Evolutionary conservation across 1,140 invertebrate species (phyloP), one percentile per base, ranked within the genome.

Genomic region (Zaprionus nigranus): DNA sequence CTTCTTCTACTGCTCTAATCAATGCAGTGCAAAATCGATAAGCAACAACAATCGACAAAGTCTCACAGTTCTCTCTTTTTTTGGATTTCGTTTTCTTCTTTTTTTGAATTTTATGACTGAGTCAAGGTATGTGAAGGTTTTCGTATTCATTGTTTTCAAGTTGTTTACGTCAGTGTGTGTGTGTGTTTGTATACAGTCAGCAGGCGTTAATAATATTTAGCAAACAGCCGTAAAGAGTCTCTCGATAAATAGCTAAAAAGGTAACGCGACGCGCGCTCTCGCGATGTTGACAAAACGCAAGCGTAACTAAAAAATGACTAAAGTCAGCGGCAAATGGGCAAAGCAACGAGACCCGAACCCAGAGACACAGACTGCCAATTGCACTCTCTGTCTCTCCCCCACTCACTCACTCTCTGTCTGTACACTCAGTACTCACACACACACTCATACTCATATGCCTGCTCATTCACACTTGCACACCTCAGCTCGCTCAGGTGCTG

Each of bases 261-360:
- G 40, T 2, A 34, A 12, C 30, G 51, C 56, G 67, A 22, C 54
- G 84, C 77, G 81, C 75, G 81, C 75, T 80, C 84, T 83, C 83
- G 81, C 84, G 85, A 84, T 79, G 84, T 84, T 85, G 84, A 88
- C 84, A 90, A 84, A 90, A 79, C 85, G 85, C 81, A 84, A 88
- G 85, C 85, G 85, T 90, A 82, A 90, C 85, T 90, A 76, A 90
- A 90, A 79, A 85, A 90, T 90, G 85, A 90, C 85, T 90, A 90
- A 90, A 90, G 79, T 72, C 68, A 58, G 78, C 71, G 85, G 56
- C 84, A 78, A 84, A 82, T 83, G 85, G 75, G 81, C 85, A 86
- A 84, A 67, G 46, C 73, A 56, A 26, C 43, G 68, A 74, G 80
- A 79, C 81, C 83, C 69, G 73, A 60, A 59, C 64, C 38, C 64